These are phyloP conservation scores for Drosophila subquinaria DNA, from an alignment of 2,888 invertebrate species.

Conservation along the genomic window DNA sequence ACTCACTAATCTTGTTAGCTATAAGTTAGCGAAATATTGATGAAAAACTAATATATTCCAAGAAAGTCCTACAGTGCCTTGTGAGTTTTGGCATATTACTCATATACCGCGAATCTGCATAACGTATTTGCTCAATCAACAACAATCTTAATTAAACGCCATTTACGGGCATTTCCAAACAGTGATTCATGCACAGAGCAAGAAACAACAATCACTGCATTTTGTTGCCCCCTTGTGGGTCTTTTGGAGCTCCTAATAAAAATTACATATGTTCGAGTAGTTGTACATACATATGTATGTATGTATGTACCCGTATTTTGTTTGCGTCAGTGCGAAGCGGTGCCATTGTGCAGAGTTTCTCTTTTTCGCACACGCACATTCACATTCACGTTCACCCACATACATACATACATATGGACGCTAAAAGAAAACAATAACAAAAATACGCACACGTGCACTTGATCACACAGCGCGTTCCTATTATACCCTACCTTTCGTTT, in stretches of 20 bases:
- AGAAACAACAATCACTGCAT: slow-evolving; percentile 23
- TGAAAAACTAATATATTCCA: too few relatives aligned
- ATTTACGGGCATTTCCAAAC: slow-evolving; percentile 47
- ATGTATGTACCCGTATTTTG: not conserved
- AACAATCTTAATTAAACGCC: not conserved
- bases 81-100: slow-evolving; percentile 29
- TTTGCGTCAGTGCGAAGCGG: not conserved
- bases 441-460: not conserved
- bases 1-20: too few relatives aligned
- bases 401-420: not conserved
- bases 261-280: not conserved
- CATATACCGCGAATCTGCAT: slow-evolving; percentile 23
- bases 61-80: not conserved
- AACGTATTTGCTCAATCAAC: not conserved
- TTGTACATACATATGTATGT: not conserved
- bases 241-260: slow-evolving; percentile 8
- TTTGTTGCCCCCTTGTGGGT: slow-evolving; percentile 8
- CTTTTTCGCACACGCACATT: slow-evolving; percentile 11
- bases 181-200: slow-evolving; percentile 34
- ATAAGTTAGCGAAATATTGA: too few relatives aligned
- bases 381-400: not conserved
- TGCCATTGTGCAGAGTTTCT: slow-evolving; percentile 17
- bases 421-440: not conserved
- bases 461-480: not conserved
- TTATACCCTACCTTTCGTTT: not conserved